Conservation (phyloP, 2,113 vertebrate species). For the Sinocyclocheilus rhinocerous region DNA sequence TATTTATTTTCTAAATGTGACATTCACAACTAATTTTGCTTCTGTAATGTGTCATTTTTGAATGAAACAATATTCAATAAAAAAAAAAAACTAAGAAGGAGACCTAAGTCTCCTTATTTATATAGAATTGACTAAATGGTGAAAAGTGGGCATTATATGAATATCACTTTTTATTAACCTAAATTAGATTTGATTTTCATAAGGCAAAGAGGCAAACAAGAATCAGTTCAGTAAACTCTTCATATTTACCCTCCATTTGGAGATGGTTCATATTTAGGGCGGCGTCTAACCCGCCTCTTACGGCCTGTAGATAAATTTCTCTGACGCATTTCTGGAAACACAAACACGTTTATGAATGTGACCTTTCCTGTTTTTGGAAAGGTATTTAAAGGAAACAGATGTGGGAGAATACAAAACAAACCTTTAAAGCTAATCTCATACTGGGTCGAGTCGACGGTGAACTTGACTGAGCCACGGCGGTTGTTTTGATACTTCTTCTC, state of each 20-base stretch:
- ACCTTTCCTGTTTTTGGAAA: not conserved
- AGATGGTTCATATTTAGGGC: slow-evolving; percentile 60
- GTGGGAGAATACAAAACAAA: slow-evolving; percentile 38
- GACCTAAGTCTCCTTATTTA: not conserved
- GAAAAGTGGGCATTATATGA: not conserved
- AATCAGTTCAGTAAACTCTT: not conserved
- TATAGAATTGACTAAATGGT: not conserved
- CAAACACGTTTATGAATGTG: not conserved
- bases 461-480: slow-evolving; percentile 41
- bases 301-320: slow-evolving; percentile 46
- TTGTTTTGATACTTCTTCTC: slow-evolving; percentile 65
- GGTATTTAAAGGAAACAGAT: not conserved
- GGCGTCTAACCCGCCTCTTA: slow-evolving; percentile 66
- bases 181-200: not conserved
- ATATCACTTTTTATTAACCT: too few relatives aligned
- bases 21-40: too few relatives aligned
- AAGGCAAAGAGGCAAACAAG: not conserved
- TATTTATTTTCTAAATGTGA: too few relatives aligned
- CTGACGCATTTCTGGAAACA: slow-evolving; percentile 68
- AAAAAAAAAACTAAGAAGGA: not conserved
- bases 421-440: slow-evolving; percentile 70
- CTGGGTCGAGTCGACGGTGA: slow-evolving; percentile 36
- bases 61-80: too few relatives aligned
- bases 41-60: not conserved
- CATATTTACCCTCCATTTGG: slow-evolving; percentile 52